These are phyloP conservation scores for Remorina albescens DNA, from an alignment of 2,797 vertebrate species.

Conservation along the genomic window DNA sequence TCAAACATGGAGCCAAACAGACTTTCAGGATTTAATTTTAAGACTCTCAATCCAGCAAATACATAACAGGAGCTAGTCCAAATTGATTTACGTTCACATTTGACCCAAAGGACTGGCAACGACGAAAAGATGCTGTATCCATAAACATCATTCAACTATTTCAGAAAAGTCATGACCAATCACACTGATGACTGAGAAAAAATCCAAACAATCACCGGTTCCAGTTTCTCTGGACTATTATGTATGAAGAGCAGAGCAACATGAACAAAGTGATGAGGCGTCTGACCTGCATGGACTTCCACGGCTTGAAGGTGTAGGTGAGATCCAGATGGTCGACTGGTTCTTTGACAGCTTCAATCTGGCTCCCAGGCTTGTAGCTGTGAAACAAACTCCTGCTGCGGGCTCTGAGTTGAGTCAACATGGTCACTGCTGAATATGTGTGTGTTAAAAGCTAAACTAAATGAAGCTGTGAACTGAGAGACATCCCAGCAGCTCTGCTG, in stretches of 20 bases:
- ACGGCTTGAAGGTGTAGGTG: slow-evolving; percentile 68
- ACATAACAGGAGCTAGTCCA: background rate
- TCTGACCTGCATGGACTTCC: slow-evolving; percentile 82
- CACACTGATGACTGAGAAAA: background rate
- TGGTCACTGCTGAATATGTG: slow-evolving; percentile 8
- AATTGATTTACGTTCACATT: background rate
- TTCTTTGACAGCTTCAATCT: slow-evolving; percentile 17
- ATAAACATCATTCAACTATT: background rate
- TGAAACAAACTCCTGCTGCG: slow-evolving; percentile 81
- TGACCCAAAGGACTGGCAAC: background rate
- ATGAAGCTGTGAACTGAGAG: background rate
- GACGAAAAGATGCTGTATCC: background rate
- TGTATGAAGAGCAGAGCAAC: background rate
- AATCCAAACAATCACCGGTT: background rate
- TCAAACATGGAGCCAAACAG: background rate
- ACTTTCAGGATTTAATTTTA: background rate
- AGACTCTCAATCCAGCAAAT: background rate
- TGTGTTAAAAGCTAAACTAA: background rate
- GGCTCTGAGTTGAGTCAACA: slow-evolving; percentile 66
- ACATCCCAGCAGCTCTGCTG: background rate
- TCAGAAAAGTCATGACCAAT: background rate
- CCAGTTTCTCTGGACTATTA: background rate
- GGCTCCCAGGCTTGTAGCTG: slow-evolving; percentile 70
- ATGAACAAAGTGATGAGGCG: background rate
- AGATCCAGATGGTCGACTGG: slow-evolving; percentile 47